Percentiles rank a stretch among this genome's conserved stretches.
Conservation (phyloP, 2,888 invertebrate genomes). For the Phyllotreta striolata region DNA sequence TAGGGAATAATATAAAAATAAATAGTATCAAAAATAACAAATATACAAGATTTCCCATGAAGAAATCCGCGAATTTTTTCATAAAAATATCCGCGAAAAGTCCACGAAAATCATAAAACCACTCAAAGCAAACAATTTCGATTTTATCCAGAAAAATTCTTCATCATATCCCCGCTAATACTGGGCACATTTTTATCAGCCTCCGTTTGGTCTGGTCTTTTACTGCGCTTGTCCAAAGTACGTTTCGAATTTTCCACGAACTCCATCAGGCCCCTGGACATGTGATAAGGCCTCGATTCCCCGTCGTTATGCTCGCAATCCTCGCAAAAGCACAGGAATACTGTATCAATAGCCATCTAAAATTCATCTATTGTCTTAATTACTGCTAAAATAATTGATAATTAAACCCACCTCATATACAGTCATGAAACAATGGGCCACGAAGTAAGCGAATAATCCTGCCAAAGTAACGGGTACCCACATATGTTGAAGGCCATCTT, state of each 20-base stretch:
- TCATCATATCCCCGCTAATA: slow-evolving; percentile 30
- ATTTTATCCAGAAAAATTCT: slow-evolving; percentile 18
- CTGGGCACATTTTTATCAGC: slow-evolving; percentile 31
- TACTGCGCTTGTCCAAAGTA: slow-evolving; percentile 54
- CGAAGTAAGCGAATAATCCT: slow-evolving; percentile 72
- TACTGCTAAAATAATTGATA: neutral
- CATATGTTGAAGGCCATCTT: slow-evolving; percentile 66
- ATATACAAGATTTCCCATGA: too few species aligned
- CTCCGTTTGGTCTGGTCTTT: slow-evolving; percentile 30
- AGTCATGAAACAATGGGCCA: slow-evolving; percentile 76
- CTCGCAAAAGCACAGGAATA: slow-evolving; percentile 75
- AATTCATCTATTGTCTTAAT: slow-evolving; percentile 39
- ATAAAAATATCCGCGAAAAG: too few species aligned
- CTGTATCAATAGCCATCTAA: slow-evolving; percentile 74
- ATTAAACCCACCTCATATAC: slow-evolving; percentile 72
- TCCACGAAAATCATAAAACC: too few species aligned
- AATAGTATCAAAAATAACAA: too few species aligned
- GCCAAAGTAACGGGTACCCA: slow-evolving; percentile 71
- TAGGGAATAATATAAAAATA: too few species aligned
- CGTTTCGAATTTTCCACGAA: slow-evolving; percentile 70
- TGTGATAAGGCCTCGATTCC: slow-evolving; percentile 68
- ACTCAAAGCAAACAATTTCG: neutral
- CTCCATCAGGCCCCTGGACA: slow-evolving; percentile 72
- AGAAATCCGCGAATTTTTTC: too few species aligned
- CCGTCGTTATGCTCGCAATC: slow-evolving; percentile 74